Conservation (phyloP, 2,888 invertebrate genomes). For the Himalopsyche tibetana region DNA sequence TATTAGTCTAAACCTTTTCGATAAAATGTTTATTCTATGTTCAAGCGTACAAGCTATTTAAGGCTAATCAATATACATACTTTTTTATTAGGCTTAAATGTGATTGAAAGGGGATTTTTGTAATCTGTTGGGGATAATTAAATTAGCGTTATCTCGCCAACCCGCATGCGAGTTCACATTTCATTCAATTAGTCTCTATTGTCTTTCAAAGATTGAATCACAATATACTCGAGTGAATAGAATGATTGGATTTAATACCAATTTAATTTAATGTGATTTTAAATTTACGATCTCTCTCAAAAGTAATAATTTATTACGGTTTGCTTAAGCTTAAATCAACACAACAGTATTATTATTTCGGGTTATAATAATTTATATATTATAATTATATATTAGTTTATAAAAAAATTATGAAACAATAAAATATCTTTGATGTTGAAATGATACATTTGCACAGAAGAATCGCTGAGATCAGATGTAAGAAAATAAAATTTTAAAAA, state of each 20-base stretch:
- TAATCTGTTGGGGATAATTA: conserved; percentile 34
- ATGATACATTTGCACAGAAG: no score
- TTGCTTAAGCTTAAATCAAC: not conserved
- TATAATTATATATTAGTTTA: no score
- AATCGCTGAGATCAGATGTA: no score
- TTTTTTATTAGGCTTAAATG: conserved; percentile 13
- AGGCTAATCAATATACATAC: not conserved
- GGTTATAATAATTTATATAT: no score
- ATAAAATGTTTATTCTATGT: no score
- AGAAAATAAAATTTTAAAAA: no score
- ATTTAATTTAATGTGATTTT: conserved; percentile 49
- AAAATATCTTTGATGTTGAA: no score
- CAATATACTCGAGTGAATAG: conserved; percentile 10
- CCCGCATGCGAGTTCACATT: conserved; percentile 51
- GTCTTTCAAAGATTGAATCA: conserved; percentile 51
- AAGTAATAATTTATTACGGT: not conserved
- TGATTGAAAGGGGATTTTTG: conserved; percentile 26
- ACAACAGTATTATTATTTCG: not conserved
- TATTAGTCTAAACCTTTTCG: not conserved
- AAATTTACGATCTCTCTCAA: conserved; percentile 22
- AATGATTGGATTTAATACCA: conserved; percentile 35
- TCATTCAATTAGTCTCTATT: conserved; percentile 54
- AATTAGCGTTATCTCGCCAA: conserved; percentile 28
- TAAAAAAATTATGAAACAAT: no score
- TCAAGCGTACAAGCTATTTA: not conserved